Evolutionary conservation across 2,888 invertebrate species (phyloP).

Genomic region (Pedicia rivosa): DNA sequence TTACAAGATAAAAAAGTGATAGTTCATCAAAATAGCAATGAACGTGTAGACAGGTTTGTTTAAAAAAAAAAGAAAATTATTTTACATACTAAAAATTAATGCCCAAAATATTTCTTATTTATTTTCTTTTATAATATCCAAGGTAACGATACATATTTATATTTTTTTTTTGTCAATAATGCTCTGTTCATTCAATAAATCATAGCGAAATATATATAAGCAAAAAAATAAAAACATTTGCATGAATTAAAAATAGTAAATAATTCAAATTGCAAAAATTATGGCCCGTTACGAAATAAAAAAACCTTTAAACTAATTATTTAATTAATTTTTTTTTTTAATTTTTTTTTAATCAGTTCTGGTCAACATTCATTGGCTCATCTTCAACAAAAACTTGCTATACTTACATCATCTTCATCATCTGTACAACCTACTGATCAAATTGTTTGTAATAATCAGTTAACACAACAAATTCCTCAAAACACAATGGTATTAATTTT

Average conservation of each 20-base stretch:
- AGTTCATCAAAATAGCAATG: background rate
- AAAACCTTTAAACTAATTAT: too few species aligned
- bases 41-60: too few species aligned
- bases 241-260: background rate
- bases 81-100: too few species aligned
- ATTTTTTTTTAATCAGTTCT: too few species aligned
- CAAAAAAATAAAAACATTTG: background rate
- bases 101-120: too few species aligned
- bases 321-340: too few species aligned
- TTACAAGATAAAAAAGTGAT: background rate
- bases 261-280: too few species aligned
- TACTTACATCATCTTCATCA: slow-evolving; percentile 27
- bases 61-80: too few species aligned
- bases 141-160: too few species aligned
- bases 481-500: slow-evolving; percentile 8
- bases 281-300: too few species aligned
- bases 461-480: slow-evolving; percentile 4
- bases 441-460: background rate
- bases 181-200: background rate
- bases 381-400: slow-evolving; percentile 39
- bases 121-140: background rate
- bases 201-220: background rate
- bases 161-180: background rate
- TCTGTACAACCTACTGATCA: background rate
- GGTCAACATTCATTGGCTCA: slow-evolving; percentile 38